Evolutionary conservation across 2,888 invertebrate genomes (phyloP).

Genomic region (Embidobia sp.): DNA sequence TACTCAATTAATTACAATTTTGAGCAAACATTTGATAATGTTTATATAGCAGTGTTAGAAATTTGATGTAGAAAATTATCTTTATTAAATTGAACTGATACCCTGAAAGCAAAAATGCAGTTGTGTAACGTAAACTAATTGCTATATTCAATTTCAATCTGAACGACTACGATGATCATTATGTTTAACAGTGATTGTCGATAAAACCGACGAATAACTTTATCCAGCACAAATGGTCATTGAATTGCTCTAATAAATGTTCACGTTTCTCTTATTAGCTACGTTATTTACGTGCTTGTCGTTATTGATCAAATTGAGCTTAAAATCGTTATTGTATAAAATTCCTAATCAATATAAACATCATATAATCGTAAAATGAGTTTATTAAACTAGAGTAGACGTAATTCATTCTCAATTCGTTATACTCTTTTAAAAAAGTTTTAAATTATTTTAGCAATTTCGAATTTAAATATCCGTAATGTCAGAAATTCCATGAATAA

Average conservation of each 20-base stretch:
- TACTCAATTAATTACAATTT: slow-evolving; percentile 49
- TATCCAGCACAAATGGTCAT: slow-evolving; percentile 31
- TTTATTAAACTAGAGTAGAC: no score
- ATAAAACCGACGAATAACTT: slow-evolving; percentile 46
- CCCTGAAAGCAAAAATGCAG: slow-evolving; percentile 17
- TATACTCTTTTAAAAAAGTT: no score
- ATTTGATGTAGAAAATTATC: slow-evolving; percentile 35
- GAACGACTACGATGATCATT: slow-evolving; percentile 18
- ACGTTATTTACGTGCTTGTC: slow-evolving; percentile 32
- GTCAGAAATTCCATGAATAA: no score
- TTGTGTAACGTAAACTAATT: slow-evolving; percentile 40
- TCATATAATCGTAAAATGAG: no score
- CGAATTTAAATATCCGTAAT: no score
- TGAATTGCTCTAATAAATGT: slow-evolving; percentile 47
- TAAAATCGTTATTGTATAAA: no score
- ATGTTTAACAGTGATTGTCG: slow-evolving; percentile 31
- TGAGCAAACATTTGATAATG: slow-evolving; percentile 30
- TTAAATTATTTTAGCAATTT: no score
- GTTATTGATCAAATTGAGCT: no score
- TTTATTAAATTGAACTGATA: slow-evolving; percentile 52
- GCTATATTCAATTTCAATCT: slow-evolving; percentile 46
- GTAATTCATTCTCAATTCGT: no score
- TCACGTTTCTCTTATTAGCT: slow-evolving; percentile 43
- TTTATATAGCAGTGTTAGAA: slow-evolving; percentile 38
- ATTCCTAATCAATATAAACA: no score